Evolutionary conservation across 2,888 invertebrate genomes (phyloP).

Genomic region (Idaea aversata): DNA sequence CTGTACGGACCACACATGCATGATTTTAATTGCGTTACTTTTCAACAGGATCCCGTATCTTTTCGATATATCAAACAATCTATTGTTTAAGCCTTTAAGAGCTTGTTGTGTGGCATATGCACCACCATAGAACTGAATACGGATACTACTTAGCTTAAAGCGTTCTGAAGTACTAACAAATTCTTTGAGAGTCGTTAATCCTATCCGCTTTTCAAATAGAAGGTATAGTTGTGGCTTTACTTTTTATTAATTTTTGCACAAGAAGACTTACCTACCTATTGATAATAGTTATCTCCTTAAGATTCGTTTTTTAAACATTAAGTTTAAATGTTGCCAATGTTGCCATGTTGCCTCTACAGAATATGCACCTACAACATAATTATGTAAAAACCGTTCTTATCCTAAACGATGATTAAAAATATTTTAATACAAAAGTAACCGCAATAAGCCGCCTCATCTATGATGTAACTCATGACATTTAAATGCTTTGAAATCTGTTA

Average conservation of each 20-base stretch:
- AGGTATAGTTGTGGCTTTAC: too few relatives aligned
- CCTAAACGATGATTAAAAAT: neutral
- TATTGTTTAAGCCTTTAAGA: constrained; percentile 40
- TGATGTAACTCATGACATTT: neutral
- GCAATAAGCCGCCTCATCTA: neutral
- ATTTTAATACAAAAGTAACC: neutral
- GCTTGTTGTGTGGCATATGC: constrained; percentile 35
- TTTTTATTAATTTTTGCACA: too few relatives aligned
- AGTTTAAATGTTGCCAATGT: too few relatives aligned
- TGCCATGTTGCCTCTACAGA: too few relatives aligned
- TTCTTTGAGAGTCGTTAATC: neutral
- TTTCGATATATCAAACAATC: constrained; percentile 28
- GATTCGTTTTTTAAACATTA: too few relatives aligned
- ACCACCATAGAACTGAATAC: constrained; percentile 5
- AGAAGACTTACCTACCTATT: too few relatives aligned
- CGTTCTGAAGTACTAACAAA: neutral
- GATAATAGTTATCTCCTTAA: too few relatives aligned
- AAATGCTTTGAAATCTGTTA: neutral
- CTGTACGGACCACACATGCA: constrained; percentile 41
- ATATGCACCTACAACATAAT: neutral
- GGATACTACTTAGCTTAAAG: neutral
- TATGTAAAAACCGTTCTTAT: neutral
- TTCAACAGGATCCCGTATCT: constrained; percentile 49
- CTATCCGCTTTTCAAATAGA: too few relatives aligned
- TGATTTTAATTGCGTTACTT: constrained; percentile 36